Conservation (phyloP, 2,113 vertebrate species). For the Odontesthes bonariensis region DNA sequence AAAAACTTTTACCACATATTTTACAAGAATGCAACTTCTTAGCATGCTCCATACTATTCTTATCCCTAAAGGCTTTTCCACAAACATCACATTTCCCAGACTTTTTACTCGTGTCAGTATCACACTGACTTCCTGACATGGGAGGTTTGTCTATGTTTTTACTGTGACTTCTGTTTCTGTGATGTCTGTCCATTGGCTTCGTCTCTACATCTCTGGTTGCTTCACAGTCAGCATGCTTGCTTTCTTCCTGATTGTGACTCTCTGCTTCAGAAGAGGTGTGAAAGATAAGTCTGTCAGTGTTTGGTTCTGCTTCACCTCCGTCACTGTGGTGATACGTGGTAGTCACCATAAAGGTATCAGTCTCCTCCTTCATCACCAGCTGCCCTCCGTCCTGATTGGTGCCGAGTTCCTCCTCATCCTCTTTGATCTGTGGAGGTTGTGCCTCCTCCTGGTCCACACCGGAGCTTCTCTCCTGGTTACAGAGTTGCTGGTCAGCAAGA, state of each 20-base stretch:
- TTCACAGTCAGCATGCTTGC: too few relatives aligned
- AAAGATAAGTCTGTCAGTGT: background rate
- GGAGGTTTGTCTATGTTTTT: too few relatives aligned
- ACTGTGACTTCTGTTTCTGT: too few relatives aligned
- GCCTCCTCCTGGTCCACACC: background rate
- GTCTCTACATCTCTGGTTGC: too few relatives aligned
- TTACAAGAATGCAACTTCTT: conserved; percentile 3
- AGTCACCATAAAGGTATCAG: background rate
- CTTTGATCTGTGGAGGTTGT: background rate
- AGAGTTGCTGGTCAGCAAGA: background rate
- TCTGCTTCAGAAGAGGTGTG: background rate
- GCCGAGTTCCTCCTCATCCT: background rate
- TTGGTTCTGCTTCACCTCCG: background rate
- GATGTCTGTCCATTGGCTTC: too few relatives aligned
- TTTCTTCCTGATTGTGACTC: background rate
- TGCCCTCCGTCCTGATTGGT: background rate
- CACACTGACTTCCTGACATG: background rate
- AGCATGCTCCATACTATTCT: background rate
- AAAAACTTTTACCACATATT: conserved; percentile 10
- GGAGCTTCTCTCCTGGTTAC: background rate
- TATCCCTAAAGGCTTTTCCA: background rate
- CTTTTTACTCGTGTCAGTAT: background rate
- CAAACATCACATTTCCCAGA: background rate
- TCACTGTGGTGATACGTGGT: background rate
- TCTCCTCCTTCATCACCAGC: background rate